Conservation (phyloP, 1,140 invertebrate genomes). For the Temnothorax longispinosus region DNA sequence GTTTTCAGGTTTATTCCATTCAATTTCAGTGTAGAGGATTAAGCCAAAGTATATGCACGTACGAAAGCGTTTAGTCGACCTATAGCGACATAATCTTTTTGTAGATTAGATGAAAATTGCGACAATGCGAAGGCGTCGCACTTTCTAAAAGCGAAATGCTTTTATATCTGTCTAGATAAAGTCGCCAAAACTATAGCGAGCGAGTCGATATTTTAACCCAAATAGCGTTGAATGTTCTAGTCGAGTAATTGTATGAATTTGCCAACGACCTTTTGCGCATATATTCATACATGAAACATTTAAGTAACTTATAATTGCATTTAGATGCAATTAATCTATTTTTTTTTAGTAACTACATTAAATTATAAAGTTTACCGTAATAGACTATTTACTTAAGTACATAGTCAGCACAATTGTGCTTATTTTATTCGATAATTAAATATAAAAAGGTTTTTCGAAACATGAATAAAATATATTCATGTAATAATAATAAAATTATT, state of each 20-base stretch:
- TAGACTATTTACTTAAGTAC: background rate
- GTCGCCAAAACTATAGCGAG: background rate
- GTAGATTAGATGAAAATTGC: conserved; percentile 11
- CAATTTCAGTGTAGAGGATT: background rate
- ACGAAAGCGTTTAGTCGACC: background rate
- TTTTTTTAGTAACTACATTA: background rate
- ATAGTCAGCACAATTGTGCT: background rate
- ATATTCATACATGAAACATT: background rate
- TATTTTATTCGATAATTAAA: background rate
- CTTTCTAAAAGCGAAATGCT: background rate
- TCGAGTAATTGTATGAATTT: background rate
- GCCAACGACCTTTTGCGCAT: background rate
- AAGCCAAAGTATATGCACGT: background rate
- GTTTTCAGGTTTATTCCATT: background rate
- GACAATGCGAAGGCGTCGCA: background rate
- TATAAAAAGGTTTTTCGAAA: background rate
- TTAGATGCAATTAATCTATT: background rate
- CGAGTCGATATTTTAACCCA: background rate
- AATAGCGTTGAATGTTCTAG: background rate
- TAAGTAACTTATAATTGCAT: background rate
- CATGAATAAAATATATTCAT: background rate
- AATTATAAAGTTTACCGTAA: background rate
- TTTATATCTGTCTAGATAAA: background rate
- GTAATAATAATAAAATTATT: too few species aligned
- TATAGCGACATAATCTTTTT: background rate